Conservation (phyloP, 2,888 invertebrate species). For the Phoenoteleia sp. region DNA sequence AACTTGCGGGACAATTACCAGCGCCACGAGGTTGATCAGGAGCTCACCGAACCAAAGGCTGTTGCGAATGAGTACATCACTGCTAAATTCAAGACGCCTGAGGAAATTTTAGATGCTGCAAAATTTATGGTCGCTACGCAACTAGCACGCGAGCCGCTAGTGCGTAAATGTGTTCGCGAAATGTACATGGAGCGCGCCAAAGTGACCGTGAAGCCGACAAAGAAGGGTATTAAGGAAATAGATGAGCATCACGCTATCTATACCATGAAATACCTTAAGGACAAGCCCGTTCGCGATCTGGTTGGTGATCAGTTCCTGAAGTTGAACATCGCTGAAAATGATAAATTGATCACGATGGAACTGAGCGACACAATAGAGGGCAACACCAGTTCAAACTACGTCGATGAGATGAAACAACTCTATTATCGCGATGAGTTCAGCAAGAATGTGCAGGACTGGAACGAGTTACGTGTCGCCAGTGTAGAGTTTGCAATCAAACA, state of each 20-base stretch:
- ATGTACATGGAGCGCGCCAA: constrained; percentile 96
- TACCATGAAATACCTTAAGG: constrained; percentile 95
- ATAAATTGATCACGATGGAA: constrained; percentile 92
- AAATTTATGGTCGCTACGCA: constrained; percentile 98
- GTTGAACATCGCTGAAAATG: constrained; percentile 93
- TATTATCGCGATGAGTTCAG: constrained; percentile 98
- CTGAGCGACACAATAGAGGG: constrained; percentile 93
- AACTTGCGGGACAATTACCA: constrained; percentile 98
- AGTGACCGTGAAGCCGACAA: constrained; percentile 93
- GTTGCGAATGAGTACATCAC: constrained; percentile 92
- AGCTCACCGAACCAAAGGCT: constrained; percentile 93
- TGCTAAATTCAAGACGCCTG: constrained; percentile 87
- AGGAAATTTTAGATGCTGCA: constrained; percentile 96
- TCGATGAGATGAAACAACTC: constrained; percentile 96
- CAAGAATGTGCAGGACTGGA: constrained; percentile 98
- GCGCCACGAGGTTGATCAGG: constrained; percentile 98
- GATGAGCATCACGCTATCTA: constrained; percentile 97
- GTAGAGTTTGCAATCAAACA: constrained; percentile 95
- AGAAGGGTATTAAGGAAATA: constrained; percentile 97
- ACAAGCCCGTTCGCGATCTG: constrained; percentile 96
- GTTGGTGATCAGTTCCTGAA: constrained; percentile 96
- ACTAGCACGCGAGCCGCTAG: constrained; percentile 95
- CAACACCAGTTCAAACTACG: constrained; percentile 92
- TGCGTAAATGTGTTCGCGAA: constrained; percentile 95
- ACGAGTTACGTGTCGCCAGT: constrained; percentile 94